phyloP scores from a whole-genome alignment of 2,797 vertebrate genomes.

The Lemur catta region DNA sequence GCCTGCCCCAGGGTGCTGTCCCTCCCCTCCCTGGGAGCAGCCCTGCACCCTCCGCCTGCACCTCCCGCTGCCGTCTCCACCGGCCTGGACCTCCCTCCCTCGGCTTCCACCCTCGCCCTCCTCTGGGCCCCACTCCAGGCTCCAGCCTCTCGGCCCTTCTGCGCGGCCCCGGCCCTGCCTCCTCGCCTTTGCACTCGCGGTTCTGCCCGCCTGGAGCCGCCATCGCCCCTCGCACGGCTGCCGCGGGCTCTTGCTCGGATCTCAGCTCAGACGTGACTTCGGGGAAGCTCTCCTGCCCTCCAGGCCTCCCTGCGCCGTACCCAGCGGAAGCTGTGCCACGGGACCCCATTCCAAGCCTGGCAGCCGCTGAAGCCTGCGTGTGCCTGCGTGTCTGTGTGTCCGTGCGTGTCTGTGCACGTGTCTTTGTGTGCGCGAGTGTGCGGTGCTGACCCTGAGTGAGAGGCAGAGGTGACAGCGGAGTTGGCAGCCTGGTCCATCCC shows the following conservation, averaged over 20 bases:
- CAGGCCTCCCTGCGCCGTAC: neutral
- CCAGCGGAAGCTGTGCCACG: too few relatives aligned
- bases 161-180: neutral
- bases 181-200: neutral
- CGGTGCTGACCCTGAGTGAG: neutral
- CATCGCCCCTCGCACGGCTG: neutral
- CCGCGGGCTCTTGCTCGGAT: fast-evolving
- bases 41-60: too few relatives aligned
- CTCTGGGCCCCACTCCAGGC: neutral
- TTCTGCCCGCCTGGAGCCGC: neutral
- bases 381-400: neutral
- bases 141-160: too few relatives aligned
- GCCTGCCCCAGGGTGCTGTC: fast-evolving
- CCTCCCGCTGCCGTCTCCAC: neutral
- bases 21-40: neutral
- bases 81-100: neutral
- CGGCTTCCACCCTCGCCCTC: too few relatives aligned
- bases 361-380: neutral
- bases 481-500: neutral
- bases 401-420: neutral
- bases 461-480: neutral
- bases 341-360: neutral
- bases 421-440: neutral
- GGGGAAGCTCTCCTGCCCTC: neutral
- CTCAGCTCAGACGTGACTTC: neutral